A percentile compares a stretch with the other conserved stretches of the same genome.
phyloP scores from a whole-genome alignment of 2,888 invertebrate species.

The Sinodicranocentrus sp. region DNA sequence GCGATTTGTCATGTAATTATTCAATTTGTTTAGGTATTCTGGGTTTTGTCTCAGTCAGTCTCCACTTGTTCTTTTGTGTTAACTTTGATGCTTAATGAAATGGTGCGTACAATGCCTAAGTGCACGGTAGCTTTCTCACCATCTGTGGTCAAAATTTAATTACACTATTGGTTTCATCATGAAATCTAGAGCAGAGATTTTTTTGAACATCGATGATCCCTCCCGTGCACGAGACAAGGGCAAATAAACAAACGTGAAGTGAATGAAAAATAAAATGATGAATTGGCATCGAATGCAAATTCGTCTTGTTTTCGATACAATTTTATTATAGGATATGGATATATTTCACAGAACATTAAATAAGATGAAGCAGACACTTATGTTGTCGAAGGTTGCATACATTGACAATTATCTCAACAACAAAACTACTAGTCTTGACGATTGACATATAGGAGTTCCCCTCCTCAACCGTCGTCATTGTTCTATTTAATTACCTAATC shows the following conservation, averaged over 20 bases:
- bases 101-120: constrained; percentile 4
- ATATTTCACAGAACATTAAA: neutral
- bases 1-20: constrained; percentile 29
- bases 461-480: constrained; percentile 38
- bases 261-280: constrained; percentile 14
- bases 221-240: constrained; percentile 12
- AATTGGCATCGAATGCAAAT: constrained; percentile 5
- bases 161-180: constrained; percentile 25
- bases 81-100: no score
- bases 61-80: no score
- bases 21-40: constrained; percentile 56
- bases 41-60: neutral
- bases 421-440: neutral
- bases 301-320: neutral
- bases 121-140: constrained; percentile 50
- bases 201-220: neutral
- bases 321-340: neutral
- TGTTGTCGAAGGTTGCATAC: constrained; percentile 4
- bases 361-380: neutral
- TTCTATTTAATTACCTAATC: constrained; percentile 41
- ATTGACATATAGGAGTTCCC: constrained; percentile 15
- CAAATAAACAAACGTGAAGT: constrained; percentile 16
- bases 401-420: neutral
- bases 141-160: constrained; percentile 49
- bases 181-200: constrained; percentile 31